These are phyloP conservation scores for Nyctereutes procyonoides DNA, from an alignment of 2,113 vertebrate species.

Conservation along the genomic window DNA sequence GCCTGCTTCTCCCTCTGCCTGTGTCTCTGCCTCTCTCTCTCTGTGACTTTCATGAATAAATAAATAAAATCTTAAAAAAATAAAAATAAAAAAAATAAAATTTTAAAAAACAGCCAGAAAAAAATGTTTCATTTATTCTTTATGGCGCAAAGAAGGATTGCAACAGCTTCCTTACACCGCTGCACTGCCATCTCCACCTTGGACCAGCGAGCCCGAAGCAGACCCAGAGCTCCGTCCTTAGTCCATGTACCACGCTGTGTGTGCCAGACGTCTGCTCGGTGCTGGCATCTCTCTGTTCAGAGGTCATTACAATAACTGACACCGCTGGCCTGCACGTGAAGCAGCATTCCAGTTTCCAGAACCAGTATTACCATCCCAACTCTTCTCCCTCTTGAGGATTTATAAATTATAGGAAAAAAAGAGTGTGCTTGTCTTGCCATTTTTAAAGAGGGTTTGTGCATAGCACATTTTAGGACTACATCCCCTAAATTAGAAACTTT, in stretches of 20 bases:
- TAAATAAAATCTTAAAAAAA: too few relatives aligned
- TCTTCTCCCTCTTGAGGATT: not conserved
- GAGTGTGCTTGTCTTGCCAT: not conserved
- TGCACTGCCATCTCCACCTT: not conserved
- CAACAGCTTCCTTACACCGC: not conserved
- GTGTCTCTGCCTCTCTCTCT: too few relatives aligned
- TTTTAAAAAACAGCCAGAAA: constrained; percentile 32
- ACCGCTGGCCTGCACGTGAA: not conserved
- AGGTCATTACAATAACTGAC: not conserved
- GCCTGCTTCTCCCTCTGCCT: too few relatives aligned
- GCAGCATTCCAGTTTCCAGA: constrained; percentile 13
- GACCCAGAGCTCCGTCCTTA: not conserved
- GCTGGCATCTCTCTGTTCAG: constrained; percentile 23
- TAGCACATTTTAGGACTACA: constrained; percentile 47
- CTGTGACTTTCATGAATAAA: too few relatives aligned
- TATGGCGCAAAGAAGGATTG: constrained; percentile 47
- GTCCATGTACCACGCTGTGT: too few relatives aligned
- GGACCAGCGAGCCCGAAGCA: not conserved
- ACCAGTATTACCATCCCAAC: not conserved
- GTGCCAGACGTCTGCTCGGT: not conserved
- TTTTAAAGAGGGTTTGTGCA: constrained; percentile 56
- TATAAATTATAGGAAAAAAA: constrained; percentile 27
- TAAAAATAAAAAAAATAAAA: too few relatives aligned
- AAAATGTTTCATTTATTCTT: constrained; percentile 32
- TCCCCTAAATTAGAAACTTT: constrained; percentile 51